phyloP scores from a whole-genome alignment of 2,797 vertebrate species.

The Lemur catta region DNA sequence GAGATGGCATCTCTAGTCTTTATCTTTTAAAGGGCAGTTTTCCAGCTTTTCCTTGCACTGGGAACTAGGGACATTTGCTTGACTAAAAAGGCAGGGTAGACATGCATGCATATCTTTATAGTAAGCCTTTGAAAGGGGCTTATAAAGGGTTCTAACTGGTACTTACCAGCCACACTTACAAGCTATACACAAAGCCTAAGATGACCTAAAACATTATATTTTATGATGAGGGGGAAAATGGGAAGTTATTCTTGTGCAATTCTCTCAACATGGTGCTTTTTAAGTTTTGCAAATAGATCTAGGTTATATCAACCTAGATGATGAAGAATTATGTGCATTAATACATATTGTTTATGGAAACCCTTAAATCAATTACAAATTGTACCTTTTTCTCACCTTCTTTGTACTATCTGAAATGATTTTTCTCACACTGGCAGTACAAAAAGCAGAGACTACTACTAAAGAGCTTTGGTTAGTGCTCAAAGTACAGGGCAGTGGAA shows the following conservation, averaged over 20 bases:
- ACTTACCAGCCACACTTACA: not conserved
- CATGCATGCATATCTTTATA: accelerated
- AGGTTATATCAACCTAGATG: not conserved
- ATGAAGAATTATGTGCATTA: not conserved
- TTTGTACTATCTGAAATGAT: not conserved
- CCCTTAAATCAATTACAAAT: not conserved
- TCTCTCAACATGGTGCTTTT: not conserved
- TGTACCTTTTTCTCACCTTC: not conserved
- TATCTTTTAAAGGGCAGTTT: not conserved
- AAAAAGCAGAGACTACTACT: not conserved
- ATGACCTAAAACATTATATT: not conserved
- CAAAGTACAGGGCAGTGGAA: not conserved
- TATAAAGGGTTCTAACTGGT: not conserved
- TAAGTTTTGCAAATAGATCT: not conserved
- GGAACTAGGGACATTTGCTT: not conserved
- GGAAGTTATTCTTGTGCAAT: not conserved
- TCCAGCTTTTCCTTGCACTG: not conserved
- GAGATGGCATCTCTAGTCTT: not conserved
- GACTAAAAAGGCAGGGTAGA: not conserved
- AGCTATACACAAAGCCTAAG: not conserved
- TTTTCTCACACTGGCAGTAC: not conserved
- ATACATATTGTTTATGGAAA: not conserved
- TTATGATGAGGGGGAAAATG: not conserved
- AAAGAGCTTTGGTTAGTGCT: not conserved
- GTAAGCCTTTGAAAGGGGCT: not conserved